Evolutionary conservation across 2,797 vertebrate genomes (phyloP), one percentile per base, ranked within the genome.

Genomic region (Galaxias olidus): DNA sequence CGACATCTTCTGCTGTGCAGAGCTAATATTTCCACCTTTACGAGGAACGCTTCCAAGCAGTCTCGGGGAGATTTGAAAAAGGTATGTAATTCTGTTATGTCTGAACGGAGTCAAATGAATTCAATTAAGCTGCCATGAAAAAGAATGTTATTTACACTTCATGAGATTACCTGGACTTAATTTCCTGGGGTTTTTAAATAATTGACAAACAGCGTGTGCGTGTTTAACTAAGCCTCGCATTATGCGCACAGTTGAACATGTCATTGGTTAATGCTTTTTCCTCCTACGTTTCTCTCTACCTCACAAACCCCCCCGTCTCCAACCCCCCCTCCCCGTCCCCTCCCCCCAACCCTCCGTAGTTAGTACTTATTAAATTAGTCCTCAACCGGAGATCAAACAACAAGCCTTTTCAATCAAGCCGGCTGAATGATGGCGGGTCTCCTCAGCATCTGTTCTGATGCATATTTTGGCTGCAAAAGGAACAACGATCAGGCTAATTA

Each of bases 181-280:
- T 85, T 87, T 90, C 84, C 88, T 71, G 82, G 74, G 82, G 80
- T 85, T 88, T 30, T 86, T 84, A 76, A 84, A 87, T 88, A 90
- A 88, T 83, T 88, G 86, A 89, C 85, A 90, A 89, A 85, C 87
- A 89, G 86, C 84, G 75, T 85, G 86, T 78, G 77, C 70, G 69
- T 88, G 80, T 78, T 87, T 85, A 85, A 86, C 86, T 87, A 86
- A 90, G 83, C 83, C 82, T 83, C 63, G 63, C 66, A 88, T 91
- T 88, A 88, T 85, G 83, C 68, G 85, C 88, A 89, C 86, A 87
- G 85, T 85, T 88, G 85, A 86, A 89, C 85, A 84, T 86, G 85
- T 89, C 86, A 87, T 87, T 79, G 77, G 80, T 87, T 86, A 84
- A 84, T 71, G 77, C 79, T 86, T 88, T 86, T 81, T 83, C 80